These are phyloP conservation scores for Choristoneura fumiferana DNA, from an alignment of 1,140 invertebrate genomes.

Conservation along the genomic window DNA sequence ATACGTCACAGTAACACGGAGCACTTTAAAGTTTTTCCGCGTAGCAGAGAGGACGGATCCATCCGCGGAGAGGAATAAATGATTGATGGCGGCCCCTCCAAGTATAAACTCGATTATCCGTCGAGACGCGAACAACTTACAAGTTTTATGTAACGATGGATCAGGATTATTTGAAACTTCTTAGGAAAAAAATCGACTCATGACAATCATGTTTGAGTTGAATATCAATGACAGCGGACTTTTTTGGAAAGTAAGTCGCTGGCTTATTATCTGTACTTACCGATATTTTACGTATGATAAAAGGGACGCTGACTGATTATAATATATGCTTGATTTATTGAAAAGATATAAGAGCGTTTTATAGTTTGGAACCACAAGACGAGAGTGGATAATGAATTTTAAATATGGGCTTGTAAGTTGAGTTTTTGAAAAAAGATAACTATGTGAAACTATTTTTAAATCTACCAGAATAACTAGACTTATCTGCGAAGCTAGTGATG, in stretches of 20 bases:
- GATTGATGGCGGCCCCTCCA: constrained; percentile 73
- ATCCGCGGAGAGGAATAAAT: constrained; percentile 61
- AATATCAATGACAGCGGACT: constrained; percentile 55
- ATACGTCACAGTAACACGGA: constrained; percentile 64
- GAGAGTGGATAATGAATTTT: no score
- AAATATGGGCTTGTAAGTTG: no score
- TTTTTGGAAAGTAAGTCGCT: constrained; percentile 16
- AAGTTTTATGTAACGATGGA: constrained; percentile 77
- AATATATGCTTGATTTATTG: no score
- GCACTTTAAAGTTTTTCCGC: constrained; percentile 72
- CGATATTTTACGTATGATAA: no score
- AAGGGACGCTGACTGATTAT: no score
- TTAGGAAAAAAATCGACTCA: constrained; percentile 62
- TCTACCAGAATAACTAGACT: no score
- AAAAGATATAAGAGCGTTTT: no score
- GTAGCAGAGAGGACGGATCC: constrained; percentile 48
- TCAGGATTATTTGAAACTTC: constrained; percentile 73
- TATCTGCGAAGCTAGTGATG: no score
- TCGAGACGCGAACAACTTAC: constrained; percentile 75
- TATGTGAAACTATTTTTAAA: no score
- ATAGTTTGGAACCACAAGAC: no score
- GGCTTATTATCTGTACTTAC: background rate
- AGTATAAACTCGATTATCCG: constrained; percentile 78
- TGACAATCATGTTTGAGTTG: constrained; percentile 72
- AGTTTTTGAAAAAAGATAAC: no score